A percentile compares a stretch with the other conserved stretches of the same genome.
Evolutionary conservation across 2,888 invertebrate species (phyloP).

Genomic region (Drosophila meridiana): DNA sequence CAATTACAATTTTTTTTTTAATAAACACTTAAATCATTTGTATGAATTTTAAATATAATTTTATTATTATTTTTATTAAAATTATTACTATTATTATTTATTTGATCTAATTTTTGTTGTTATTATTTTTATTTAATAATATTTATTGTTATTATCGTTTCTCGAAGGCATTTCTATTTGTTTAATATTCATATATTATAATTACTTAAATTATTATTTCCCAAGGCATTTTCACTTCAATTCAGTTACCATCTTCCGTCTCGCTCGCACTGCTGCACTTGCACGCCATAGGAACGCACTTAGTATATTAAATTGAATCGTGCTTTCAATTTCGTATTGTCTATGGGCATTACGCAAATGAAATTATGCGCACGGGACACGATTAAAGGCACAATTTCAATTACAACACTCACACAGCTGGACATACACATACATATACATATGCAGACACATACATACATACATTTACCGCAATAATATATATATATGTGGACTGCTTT

Average conservation of each 20-base stretch:
- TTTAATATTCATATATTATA: neutral
- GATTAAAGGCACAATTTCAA: conserved; percentile 51
- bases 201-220: neutral
- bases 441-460: neutral
- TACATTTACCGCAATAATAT: neutral
- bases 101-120: too few species aligned
- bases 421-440: neutral
- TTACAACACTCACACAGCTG: neutral
- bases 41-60: neutral
- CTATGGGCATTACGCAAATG: conserved; percentile 34
- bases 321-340: conserved; percentile 32
- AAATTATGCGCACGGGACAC: conserved; percentile 21
- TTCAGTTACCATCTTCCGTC: neutral
- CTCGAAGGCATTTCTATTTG: neutral
- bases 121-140: neutral
- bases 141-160: neutral
- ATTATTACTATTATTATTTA: neutral
- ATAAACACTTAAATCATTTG: neutral
- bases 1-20: neutral
- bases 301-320: conserved; percentile 20
- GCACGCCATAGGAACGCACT: conserved; percentile 16
- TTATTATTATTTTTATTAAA: neutral
- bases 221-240: neutral
- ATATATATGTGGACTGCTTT: conserved; percentile 8
- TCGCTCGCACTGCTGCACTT: neutral